These are phyloP conservation scores for Lomographa bimaculata DNA, from an alignment of 2,888 invertebrate genomes.

Conservation along the genomic window DNA sequence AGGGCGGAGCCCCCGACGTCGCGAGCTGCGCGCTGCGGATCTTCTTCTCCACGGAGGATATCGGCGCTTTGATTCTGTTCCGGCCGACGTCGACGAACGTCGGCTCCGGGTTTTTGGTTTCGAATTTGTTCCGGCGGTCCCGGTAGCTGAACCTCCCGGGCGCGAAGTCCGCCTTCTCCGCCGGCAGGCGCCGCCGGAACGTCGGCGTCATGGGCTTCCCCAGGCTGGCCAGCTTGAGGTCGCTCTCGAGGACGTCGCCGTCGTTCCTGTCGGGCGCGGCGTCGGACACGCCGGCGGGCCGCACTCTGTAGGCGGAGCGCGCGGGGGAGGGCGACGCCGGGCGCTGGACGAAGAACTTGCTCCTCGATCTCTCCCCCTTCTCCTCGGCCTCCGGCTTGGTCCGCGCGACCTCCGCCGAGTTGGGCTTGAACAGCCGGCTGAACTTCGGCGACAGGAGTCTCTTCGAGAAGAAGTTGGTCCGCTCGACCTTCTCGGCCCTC, in stretches of 20 bases:
- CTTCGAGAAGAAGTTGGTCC: conserved; percentile 63
- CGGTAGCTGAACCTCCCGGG: conserved; percentile 71
- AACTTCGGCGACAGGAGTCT: conserved; percentile 72
- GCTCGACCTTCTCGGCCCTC: conserved; percentile 46
- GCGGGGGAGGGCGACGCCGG: conserved; percentile 57
- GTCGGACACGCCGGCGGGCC: conserved; percentile 43
- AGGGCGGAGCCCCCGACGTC: conserved; percentile 2
- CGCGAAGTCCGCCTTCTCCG: conserved; percentile 58
- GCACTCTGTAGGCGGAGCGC: conserved; percentile 55
- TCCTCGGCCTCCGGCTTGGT: conserved; percentile 48
- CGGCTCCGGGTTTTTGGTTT: conserved; percentile 41
- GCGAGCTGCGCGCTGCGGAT: conserved; percentile 22
- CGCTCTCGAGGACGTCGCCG: conserved; percentile 60
- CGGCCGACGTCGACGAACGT: conserved; percentile 57
- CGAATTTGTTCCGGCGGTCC: conserved; percentile 51
- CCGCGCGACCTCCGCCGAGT: conserved; percentile 51
- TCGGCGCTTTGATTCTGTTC: conserved; percentile 56
- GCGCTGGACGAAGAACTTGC: conserved; percentile 71
- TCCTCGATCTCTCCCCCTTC: conserved; percentile 62
- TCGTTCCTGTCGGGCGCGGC: conserved; percentile 30
- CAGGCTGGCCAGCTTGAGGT: conserved; percentile 66
- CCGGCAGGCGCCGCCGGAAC: conserved; percentile 58
- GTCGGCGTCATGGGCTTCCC: conserved; percentile 79
- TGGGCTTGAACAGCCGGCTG: conserved; percentile 67
- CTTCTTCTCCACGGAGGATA: conserved; percentile 28